These are phyloP conservation scores for Chloroceryle aenea DNA, from an alignment of 2,113 vertebrate species.

Conservation along the genomic window DNA sequence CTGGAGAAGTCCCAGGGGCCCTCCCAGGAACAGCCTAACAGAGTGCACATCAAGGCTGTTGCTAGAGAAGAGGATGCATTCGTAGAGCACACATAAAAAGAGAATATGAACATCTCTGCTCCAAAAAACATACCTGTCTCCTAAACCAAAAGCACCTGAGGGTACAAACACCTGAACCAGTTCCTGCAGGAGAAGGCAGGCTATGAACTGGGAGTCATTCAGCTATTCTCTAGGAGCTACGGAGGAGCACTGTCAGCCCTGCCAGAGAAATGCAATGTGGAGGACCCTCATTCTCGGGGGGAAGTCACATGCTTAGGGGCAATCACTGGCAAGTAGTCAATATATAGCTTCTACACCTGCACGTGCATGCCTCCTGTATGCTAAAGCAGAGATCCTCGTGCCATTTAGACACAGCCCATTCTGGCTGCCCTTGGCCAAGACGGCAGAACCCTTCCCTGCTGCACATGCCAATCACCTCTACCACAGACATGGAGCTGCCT, in stretches of 20 bases:
- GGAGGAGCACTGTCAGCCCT: not conserved
- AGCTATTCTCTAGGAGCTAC: not conserved
- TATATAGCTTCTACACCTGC: rapidly evolving
- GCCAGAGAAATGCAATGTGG: not conserved
- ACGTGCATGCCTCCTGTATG: rapidly evolving
- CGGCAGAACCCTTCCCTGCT: not conserved
- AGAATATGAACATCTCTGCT: not conserved
- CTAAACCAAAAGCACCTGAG: not conserved
- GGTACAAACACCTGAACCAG: not conserved
- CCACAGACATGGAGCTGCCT: rapidly evolving
- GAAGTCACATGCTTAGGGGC: not conserved
- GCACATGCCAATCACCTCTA: rapidly evolving
- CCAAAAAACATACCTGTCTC: not conserved
- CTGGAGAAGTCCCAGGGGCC: not conserved
- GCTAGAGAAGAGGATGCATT: not conserved
- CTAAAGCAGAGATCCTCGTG: not conserved
- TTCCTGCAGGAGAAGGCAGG: not conserved
- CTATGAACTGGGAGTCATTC: not conserved
- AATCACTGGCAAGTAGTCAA: rapidly evolving
- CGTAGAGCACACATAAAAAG: not conserved
- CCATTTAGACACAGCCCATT: not conserved
- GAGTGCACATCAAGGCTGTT: not conserved
- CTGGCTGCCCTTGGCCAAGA: not conserved
- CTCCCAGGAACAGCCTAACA: not conserved
- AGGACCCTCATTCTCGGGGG: not conserved